These are phyloP conservation scores for Stenopsyche tienmushanensis DNA, from an alignment of 1,140 invertebrate species.

Conservation along the genomic window DNA sequence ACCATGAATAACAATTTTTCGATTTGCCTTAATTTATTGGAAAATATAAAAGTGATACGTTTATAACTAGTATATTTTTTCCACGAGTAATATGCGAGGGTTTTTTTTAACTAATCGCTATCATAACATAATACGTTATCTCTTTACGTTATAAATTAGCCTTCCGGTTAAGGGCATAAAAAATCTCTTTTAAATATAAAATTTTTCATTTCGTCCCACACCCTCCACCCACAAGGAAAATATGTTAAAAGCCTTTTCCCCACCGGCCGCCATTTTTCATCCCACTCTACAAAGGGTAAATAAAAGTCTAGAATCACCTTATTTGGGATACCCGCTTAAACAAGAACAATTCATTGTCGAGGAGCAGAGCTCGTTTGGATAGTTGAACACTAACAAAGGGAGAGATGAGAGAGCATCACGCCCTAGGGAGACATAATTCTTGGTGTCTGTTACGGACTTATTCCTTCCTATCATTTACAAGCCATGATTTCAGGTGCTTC, in stretches of 20 bases:
- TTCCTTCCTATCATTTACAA: constrained; percentile 32
- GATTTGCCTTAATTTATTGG: too few relatives aligned
- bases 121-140: too few relatives aligned
- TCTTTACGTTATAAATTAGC: too few relatives aligned
- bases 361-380: constrained; percentile 2
- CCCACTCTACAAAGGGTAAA: not conserved
- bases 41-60: too few relatives aligned
- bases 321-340: constrained; percentile 17
- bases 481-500: constrained; percentile 33
- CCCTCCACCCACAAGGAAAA: not conserved
- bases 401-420: constrained; percentile 12
- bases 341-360: constrained; percentile 20
- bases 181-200: too few relatives aligned
- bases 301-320: constrained; percentile 17
- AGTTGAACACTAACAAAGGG: constrained; percentile 21
- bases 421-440: constrained; percentile 35
- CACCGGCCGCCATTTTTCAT: constrained; percentile 5
- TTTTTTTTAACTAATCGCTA: too few relatives aligned
- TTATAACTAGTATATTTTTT: too few relatives aligned
- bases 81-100: too few relatives aligned
- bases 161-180: too few relatives aligned
- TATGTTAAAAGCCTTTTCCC: constrained; percentile 1
- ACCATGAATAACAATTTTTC: too few relatives aligned
- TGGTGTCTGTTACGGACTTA: constrained; percentile 7
- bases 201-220: too few relatives aligned